Percentiles rank a stretch among this genome's conserved stretches.
phyloP scores from a whole-genome alignment of 2,888 invertebrate genomes.

The Teinopalpus imperialis region DNA sequence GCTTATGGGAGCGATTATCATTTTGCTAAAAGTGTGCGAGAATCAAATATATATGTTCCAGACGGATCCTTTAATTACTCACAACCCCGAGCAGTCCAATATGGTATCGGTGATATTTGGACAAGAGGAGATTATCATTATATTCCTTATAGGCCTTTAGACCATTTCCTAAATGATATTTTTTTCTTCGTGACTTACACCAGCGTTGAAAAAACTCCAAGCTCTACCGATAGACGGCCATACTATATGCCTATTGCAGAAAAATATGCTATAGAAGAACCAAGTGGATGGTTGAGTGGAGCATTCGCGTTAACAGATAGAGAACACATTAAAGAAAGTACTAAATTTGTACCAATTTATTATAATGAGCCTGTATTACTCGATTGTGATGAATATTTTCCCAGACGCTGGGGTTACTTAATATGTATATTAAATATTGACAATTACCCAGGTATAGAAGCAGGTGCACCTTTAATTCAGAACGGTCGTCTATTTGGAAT shows the following conservation, averaged over 20 bases:
- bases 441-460: conserved; percentile 1
- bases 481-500: background rate
- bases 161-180: too few species aligned
- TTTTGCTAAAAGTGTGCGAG: background rate
- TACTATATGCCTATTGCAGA: background rate
- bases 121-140: too few species aligned
- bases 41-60: background rate
- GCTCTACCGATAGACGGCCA: background rate
- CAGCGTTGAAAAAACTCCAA: background rate
- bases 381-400: conserved; percentile 3
- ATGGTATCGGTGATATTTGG: too few species aligned
- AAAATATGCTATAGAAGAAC: background rate
- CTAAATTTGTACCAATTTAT: background rate
- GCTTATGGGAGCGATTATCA: background rate
- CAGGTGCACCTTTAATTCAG: conserved; percentile 8
- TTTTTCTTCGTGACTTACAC: background rate
- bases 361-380: conserved; percentile 3
- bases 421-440: conserved; percentile 8
- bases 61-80: too few species aligned
- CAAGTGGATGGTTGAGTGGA: conserved; percentile 5
- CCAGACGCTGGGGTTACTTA: conserved; percentile 5
- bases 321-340: background rate
- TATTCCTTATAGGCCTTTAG: too few species aligned
- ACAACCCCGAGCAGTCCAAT: too few species aligned
- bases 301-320: background rate